Conservation (phyloP, 2,888 invertebrate genomes). For the Stramonita haemastoma region DNA sequence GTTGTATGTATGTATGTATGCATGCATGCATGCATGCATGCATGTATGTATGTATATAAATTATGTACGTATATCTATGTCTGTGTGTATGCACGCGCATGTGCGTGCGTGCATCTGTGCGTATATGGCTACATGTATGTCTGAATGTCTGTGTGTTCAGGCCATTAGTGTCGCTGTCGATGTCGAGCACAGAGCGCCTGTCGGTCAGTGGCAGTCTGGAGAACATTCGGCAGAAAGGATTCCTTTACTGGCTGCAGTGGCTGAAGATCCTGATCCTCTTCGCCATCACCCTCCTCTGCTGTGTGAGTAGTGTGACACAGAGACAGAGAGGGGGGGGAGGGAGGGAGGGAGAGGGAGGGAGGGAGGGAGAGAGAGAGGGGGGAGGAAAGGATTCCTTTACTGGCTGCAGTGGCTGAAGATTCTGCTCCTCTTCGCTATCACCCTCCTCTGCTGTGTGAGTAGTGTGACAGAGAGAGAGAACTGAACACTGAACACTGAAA, state of each 20-base stretch:
- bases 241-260: background rate
- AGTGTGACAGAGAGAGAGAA: no score
- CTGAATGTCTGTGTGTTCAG: background rate
- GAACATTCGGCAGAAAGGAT: background rate
- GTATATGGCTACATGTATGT: background rate
- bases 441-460: slow-evolving; percentile 23
- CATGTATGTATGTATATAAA: background rate
- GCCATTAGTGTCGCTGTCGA: background rate
- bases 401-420: slow-evolving; percentile 3
- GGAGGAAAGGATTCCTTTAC: background rate
- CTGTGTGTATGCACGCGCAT: background rate
- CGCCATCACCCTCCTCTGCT: slow-evolving; percentile 18
- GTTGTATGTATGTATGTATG: background rate
- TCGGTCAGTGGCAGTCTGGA: background rate
- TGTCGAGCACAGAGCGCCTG: background rate
- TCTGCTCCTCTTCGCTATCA: slow-evolving; percentile 8
- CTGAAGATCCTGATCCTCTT: background rate
- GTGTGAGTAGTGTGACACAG: background rate
- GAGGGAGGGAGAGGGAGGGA: no score
- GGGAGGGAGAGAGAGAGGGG: no score
- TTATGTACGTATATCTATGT: background rate
- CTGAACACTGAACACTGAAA: no score
- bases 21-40: background rate
- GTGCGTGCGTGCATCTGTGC: background rate
- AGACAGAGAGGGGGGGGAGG: no score